phyloP scores from a whole-genome alignment of 1,140 invertebrate species.

The Caenorhabditis brenneri region DNA sequence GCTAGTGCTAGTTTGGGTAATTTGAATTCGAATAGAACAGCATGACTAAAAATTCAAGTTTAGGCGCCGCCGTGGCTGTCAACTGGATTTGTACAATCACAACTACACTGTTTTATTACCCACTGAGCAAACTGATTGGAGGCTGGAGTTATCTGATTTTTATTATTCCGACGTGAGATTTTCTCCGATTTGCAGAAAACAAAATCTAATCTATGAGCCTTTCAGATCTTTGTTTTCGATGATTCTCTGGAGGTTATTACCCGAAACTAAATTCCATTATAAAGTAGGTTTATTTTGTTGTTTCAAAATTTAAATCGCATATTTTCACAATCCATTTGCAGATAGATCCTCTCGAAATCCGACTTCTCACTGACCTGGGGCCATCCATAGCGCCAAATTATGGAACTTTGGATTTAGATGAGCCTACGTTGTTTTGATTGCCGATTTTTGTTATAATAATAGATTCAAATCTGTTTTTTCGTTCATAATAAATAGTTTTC shows the following conservation, averaged over 20 bases:
- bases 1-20: constrained; percentile 53
- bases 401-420: neutral
- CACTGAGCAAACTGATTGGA: constrained; percentile 56
- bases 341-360: constrained; percentile 26
- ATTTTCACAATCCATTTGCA: neutral
- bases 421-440: neutral
- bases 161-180: constrained; percentile 62
- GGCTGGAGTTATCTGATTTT: constrained; percentile 64
- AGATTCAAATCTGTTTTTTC: neutral
- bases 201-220: neutral
- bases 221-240: constrained; percentile 48
- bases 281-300: neutral
- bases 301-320: neutral
- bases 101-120: constrained; percentile 63
- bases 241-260: constrained; percentile 52
- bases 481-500: neutral
- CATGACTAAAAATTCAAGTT: too few relatives aligned
- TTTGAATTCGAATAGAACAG: neutral
- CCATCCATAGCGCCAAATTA: constrained; percentile 30
- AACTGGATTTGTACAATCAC: constrained; percentile 63
- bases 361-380: constrained; percentile 13
- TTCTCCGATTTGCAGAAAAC: neutral
- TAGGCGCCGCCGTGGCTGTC: constrained; percentile 56
- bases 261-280: constrained; percentile 53
- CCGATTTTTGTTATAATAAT: neutral